Conservation (phyloP, 1,140 invertebrate species). For the Drosophila pruinosa region DNA sequence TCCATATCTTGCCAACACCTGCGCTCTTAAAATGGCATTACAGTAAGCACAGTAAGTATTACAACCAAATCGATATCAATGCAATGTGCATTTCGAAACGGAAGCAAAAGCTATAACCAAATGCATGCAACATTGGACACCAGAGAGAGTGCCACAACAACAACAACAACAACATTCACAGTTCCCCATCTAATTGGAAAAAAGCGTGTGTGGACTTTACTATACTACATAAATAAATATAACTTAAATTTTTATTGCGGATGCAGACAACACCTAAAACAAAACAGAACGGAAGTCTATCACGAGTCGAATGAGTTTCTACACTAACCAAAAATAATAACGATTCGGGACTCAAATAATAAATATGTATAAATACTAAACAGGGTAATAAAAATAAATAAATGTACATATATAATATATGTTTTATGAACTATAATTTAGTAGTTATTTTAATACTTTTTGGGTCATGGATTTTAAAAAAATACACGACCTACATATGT, state of each 20-base stretch:
- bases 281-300: constrained; percentile 13
- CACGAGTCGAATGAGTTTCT: neutral
- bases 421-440: too few species aligned
- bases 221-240: neutral
- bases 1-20: constrained; percentile 7
- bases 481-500: too few species aligned
- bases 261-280: constrained; percentile 33
- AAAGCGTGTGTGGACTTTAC: constrained; percentile 1
- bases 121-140: constrained; percentile 12
- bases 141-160: neutral
- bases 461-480: too few species aligned
- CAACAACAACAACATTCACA: neutral
- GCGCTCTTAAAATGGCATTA: neutral
- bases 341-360: neutral
- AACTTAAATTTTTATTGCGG: constrained; percentile 25
- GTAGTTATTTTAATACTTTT: too few species aligned
- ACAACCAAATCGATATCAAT: neutral
- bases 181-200: neutral
- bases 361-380: neutral
- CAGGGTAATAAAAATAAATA: too few species aligned
- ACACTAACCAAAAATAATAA: neutral
- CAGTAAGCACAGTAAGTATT: constrained; percentile 1
- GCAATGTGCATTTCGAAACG: constrained; percentile 12
- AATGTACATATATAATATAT: too few species aligned
- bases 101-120: constrained; percentile 22